Base-by-base conservation (phyloP, 2,888 invertebrate genomes). In the Zootermopsis nevadensis region DNA sequence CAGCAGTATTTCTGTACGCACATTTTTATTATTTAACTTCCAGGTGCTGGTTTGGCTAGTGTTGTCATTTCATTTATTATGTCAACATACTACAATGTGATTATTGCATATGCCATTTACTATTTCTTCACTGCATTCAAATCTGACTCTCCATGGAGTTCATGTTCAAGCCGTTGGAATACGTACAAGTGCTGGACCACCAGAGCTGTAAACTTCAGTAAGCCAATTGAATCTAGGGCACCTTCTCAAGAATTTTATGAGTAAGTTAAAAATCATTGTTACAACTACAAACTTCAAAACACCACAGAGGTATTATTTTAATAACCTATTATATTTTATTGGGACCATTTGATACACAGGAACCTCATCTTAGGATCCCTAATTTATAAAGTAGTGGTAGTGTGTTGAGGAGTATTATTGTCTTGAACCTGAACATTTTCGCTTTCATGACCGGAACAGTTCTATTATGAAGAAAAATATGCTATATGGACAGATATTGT, bases 11-110 rank as follows among this genome's bases (percentile, higher is more conserved):
- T n/a, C n/a, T n/a, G n/a, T n/a, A n/a, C 19, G 15, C 19, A 3
- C 19, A 48, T 48, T 48, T 48, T 48, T 15, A 15, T 48, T 15
- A 15, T 19, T 48, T 48, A n/a, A 60, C 87, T 91, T 91, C n/a
- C 90, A 98, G 98, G 98, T 88, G 96, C 97, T 86, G 98, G 98
- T 84, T 91, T 98, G 87, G 97, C 97, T 84, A 97, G 97, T 89
- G 97, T 98, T 86, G 94, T 98, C 89, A 96, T 98, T 89, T 98
- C 98, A 86, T 97, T 98, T 91, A 91, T 98, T 88, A 95, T 98
- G 94, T 97, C 97, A 86, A 97, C 98, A 81, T 98, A 98, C 90
- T 98, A 98, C 90, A 97, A 97, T 89, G 97, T 98, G 86, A 96
- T 98, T 89, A 97, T 98, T 90, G 96, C 97, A 85, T 98, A 98